Evolutionary conservation across 2,888 invertebrate genomes (phyloP).

Genomic region (Conomelus anceps): DNA sequence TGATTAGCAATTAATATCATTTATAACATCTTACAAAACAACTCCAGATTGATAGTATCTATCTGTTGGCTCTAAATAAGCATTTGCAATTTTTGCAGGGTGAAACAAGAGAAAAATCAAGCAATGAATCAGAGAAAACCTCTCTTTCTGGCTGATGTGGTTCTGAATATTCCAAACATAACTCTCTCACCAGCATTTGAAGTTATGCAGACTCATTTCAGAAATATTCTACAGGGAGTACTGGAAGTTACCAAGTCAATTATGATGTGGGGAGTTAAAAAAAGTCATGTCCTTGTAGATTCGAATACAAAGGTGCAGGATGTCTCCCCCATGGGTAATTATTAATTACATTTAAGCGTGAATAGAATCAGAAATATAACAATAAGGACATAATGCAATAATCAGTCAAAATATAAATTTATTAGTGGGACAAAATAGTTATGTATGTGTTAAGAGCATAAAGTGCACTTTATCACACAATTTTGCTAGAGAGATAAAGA

Average conservation of each 20-base stretch:
- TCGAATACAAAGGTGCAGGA: neutral
- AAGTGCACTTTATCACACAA: no score
- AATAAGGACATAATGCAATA: no score
- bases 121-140: constrained; percentile 38
- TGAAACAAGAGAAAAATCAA: constrained; percentile 11
- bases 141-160: constrained; percentile 56
- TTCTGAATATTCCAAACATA: constrained; percentile 58
- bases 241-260: constrained; percentile 66
- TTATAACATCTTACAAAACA: no score
- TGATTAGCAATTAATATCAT: no score
- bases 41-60: no score
- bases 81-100: neutral
- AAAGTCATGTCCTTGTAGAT: neutral
- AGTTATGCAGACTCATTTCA: constrained; percentile 61
- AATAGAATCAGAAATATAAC: no score
- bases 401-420: no score
- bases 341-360: neutral
- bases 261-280: constrained; percentile 62
- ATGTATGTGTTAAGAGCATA: no score
- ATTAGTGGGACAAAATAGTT: no score
- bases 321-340: neutral
- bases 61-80: no score
- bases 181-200: constrained; percentile 58
- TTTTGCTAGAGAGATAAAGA: no score
- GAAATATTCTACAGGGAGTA: constrained; percentile 48